These are phyloP conservation scores for Botia kubotai DNA, from an alignment of 2,797 vertebrate genomes.

Conservation along the genomic window DNA sequence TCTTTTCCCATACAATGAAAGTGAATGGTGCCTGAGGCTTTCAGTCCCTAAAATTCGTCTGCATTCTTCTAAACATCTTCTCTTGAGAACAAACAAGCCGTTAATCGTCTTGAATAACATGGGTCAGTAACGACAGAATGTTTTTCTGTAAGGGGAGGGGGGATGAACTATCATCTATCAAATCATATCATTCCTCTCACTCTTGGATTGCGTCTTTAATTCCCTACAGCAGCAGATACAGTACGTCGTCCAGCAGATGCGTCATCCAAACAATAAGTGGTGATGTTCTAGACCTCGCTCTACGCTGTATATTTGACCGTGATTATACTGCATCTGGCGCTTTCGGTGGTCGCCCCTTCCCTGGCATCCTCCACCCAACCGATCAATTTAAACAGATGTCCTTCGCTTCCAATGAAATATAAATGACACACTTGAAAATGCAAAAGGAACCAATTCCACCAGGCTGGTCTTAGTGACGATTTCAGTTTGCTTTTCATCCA, in stretches of 20 bases:
- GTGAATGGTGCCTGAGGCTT: neutral
- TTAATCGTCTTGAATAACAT: neutral
- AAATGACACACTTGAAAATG: constrained; percentile 72
- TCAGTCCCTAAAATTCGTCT: neutral
- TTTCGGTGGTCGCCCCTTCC: neutral
- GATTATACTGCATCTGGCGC: constrained; percentile 8
- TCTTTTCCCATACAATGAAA: too few relatives aligned
- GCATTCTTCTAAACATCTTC: too few relatives aligned
- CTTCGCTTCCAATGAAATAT: constrained; percentile 70
- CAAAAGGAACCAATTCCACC: constrained; percentile 69
- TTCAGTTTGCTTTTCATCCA: constrained; percentile 80
- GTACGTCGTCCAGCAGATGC: neutral
- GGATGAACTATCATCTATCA: neutral
- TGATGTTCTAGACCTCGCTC: constrained; percentile 31
- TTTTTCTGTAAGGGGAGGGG: neutral
- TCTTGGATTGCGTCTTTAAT: constrained; percentile 7
- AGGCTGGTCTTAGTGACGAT: constrained; percentile 71
- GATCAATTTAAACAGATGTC: constrained; percentile 68
- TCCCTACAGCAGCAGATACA: neutral
- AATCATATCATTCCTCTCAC: neutral
- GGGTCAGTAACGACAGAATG: neutral
- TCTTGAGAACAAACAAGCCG: neutral
- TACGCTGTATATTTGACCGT: constrained; percentile 49
- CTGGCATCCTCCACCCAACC: constrained; percentile 14
- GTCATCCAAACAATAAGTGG: constrained; percentile 3